Percentiles rank a stretch among this genome's conserved stretches.
phyloP scores from a whole-genome alignment of 2,113 vertebrate genomes.

The Hydrolagus affinis region DNA sequence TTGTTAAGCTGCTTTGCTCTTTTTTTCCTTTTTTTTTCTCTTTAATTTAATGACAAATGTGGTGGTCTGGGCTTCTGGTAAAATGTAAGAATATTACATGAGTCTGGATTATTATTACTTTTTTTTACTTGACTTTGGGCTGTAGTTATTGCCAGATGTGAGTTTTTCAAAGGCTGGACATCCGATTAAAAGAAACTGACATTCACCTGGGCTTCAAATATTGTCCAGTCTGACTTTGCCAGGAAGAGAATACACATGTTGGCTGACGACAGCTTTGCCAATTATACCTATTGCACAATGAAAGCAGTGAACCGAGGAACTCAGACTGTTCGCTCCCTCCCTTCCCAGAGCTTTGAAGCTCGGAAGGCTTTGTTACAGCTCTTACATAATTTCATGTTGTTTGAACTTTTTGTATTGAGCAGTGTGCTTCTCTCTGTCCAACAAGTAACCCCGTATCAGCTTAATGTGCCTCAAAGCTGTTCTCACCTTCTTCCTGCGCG shows the following conservation, averaged over 20 bases:
- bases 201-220: background rate
- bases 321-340: background rate
- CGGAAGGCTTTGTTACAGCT: conserved; percentile 25
- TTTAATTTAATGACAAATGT: conserved; percentile 28
- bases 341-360: conserved; percentile 6
- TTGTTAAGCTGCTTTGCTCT: background rate
- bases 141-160: conserved; percentile 18
- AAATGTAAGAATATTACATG: conserved; percentile 5
- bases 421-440: conserved; percentile 6
- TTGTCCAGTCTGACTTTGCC: background rate
- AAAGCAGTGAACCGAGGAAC: conserved; percentile 8
- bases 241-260: background rate
- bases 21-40: background rate
- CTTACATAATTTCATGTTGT: background rate
- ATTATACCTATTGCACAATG: background rate
- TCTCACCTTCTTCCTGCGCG: background rate
- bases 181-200: background rate
- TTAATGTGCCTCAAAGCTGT: conserved; percentile 16
- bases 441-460: background rate
- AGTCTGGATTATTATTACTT: background rate
- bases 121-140: background rate
- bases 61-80: conserved; percentile 18
- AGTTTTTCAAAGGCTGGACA: conserved; percentile 20
- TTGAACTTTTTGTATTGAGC: conserved; percentile 19
- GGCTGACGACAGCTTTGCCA: background rate